These are phyloP conservation scores for Polyommatus icarus DNA, from an alignment of 2,888 invertebrate genomes.

Conservation along the genomic window DNA sequence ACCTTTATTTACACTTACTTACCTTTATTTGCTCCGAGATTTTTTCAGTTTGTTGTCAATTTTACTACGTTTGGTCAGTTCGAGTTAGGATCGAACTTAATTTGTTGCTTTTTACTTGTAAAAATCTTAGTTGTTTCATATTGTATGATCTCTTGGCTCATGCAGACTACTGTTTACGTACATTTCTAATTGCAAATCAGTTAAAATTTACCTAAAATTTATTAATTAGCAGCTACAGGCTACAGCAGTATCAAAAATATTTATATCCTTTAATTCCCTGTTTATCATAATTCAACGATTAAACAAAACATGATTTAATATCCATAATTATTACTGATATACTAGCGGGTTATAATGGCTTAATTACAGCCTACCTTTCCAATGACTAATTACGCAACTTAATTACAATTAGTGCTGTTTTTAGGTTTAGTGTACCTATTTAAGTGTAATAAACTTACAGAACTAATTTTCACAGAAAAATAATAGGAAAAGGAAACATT, in stretches of 20 bases:
- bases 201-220: background rate
- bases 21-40: background rate
- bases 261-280: background rate
- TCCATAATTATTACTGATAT: conserved; percentile 7
- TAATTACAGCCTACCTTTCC: conserved; percentile 16
- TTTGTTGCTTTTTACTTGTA: background rate
- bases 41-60: background rate
- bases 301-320: conserved; percentile 25
- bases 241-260: background rate
- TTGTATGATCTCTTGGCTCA: background rate
- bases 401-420: background rate
- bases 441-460: background rate
- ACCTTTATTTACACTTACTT: background rate
- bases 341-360: background rate
- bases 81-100: background rate
- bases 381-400: conserved; percentile 5
- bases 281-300: conserved; percentile 20
- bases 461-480: background rate
- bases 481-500: no score
- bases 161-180: no score
- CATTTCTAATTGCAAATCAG: background rate
- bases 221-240: no score
- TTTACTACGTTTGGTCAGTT: background rate
- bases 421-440: background rate
- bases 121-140: background rate